A percentile compares a stretch with the other conserved stretches of the same genome.
Conservation (phyloP, 2,888 invertebrate genomes). For the Cryptocephalus primarius region DNA sequence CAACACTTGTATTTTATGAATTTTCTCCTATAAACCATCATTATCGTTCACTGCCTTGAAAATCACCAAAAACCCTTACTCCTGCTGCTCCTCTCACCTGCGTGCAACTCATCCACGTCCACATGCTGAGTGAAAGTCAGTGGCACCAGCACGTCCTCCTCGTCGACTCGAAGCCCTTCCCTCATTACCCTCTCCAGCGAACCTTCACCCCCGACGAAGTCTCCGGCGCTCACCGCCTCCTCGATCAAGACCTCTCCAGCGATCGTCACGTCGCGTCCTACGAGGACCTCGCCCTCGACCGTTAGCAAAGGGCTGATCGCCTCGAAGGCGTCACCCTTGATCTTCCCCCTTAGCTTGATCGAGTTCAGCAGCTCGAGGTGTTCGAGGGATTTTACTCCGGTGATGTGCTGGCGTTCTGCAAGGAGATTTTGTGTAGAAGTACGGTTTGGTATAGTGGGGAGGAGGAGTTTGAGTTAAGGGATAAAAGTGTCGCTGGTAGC, state of each 20-base stretch:
- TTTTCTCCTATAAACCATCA: no score
- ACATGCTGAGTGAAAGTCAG: conserved; percentile 31
- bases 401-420: conserved; percentile 35
- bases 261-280: conserved; percentile 37
- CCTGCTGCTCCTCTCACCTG: conserved; percentile 20
- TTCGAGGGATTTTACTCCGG: conserved; percentile 37
- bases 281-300: conserved; percentile 33
- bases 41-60: no score
- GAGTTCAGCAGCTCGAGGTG: conserved; percentile 37
- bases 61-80: no score
- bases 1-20: no score
- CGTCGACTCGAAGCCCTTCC: conserved; percentile 27
- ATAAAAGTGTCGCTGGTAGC: no score
- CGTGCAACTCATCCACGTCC: conserved; percentile 31
- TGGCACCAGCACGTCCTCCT: conserved; percentile 28
- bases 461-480: no score
- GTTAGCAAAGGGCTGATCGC: conserved; percentile 38
- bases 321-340: conserved; percentile 35
- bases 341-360: conserved; percentile 37
- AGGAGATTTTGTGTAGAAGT: no score
- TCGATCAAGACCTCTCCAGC: conserved; percentile 39
- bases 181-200: conserved; percentile 29
- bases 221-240: conserved; percentile 27
- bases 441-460: no score
- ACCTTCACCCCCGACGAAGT: conserved; percentile 24